Evolutionary conservation across 2,113 vertebrate species (phyloP).

Genomic region (Pyrgilauda ruficollis): DNA sequence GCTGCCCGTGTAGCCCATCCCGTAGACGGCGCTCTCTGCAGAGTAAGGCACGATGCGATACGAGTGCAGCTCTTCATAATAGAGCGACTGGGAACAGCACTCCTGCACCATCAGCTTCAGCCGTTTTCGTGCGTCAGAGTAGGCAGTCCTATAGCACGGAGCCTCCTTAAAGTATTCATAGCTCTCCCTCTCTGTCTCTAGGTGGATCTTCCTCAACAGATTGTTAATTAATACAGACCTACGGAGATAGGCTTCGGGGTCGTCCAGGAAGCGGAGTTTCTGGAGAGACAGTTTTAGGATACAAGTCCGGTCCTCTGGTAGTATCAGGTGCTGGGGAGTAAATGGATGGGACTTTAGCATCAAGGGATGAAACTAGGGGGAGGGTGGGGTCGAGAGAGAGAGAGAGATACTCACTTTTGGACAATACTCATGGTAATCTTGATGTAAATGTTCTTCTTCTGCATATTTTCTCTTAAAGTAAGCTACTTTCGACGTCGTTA

Average conservation of each 20-base stretch:
- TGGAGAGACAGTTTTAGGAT: constrained; percentile 95
- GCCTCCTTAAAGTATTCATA: constrained; percentile 82
- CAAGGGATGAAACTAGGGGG: neutral
- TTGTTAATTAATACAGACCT: constrained; percentile 99
- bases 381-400: neutral
- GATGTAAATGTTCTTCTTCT: constrained; percentile 97
- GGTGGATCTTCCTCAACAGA: constrained; percentile 95
- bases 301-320: constrained; percentile 93
- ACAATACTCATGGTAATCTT: constrained; percentile 91
- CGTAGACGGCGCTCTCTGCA: constrained; percentile 81
- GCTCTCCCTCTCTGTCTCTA: constrained; percentile 86
- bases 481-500: constrained; percentile 99
- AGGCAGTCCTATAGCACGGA: constrained; percentile 74
- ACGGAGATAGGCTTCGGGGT: constrained; percentile 91
- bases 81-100: constrained; percentile 84
- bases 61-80: constrained; percentile 86
- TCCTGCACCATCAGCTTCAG: constrained; percentile 91
- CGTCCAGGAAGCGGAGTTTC: constrained; percentile 95
- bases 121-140: constrained; percentile 85
- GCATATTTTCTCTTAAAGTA: constrained; percentile 99
- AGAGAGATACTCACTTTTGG: constrained; percentile 84
- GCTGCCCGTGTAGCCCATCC: constrained; percentile 83
- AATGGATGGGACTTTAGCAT: neutral
- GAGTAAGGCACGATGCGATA: constrained; percentile 89
- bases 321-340: constrained; percentile 88